Evolutionary conservation across 35 echinoderm and acorn worm species (phyloP).

Genomic region (Heliocidaris erythrogramma): DNA sequence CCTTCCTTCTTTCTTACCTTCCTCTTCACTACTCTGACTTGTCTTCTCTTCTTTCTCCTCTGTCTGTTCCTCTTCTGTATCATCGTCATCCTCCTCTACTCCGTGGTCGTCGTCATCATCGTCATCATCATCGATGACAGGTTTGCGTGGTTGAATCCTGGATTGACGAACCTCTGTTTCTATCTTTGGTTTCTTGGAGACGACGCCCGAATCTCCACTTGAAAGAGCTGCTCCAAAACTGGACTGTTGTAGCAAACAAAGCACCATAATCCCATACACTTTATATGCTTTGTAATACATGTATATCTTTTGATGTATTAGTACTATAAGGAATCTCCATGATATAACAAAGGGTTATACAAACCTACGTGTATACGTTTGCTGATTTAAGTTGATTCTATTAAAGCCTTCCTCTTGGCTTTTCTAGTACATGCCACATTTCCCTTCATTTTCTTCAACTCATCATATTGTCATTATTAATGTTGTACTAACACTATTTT

Average conservation of each 20-base stretch:
- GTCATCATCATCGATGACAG: conserved; percentile 28
- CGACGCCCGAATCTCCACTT: neutral
- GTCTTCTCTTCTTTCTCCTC: neutral
- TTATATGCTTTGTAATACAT: too few relatives aligned
- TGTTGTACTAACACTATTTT: too few relatives aligned
- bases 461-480: too few relatives aligned
- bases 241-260: neutral
- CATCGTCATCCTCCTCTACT: neutral
- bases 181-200: conserved; percentile 16
- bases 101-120: neutral
- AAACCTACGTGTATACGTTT: too few relatives aligned
- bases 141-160: conserved; percentile 29
- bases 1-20: neutral
- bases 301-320: too few relatives aligned
- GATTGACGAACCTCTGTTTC: conserved; percentile 1
- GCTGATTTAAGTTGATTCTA: too few relatives aligned
- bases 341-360: too few relatives aligned
- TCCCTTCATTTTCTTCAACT: too few relatives aligned
- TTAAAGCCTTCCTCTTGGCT: too few relatives aligned
- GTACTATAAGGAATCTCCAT: too few relatives aligned
- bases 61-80: neutral
- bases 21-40: neutral
- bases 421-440: too few relatives aligned
- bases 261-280: too few relatives aligned
- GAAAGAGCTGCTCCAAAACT: conserved; percentile 20